Base-by-base conservation (phyloP, 2,888 invertebrate species). In the Phortica magna region DNA sequence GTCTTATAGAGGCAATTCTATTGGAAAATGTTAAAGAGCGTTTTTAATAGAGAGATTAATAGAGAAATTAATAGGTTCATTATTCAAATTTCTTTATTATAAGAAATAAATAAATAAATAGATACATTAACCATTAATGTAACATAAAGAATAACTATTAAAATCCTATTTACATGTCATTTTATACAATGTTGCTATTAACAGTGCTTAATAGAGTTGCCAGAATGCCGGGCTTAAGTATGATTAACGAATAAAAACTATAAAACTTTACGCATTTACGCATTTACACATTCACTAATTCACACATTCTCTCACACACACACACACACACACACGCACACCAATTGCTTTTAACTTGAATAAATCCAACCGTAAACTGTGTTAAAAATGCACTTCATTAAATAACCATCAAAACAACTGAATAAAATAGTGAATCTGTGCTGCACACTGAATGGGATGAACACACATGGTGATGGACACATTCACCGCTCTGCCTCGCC, bases 351-450 rank as follows among this genome's bases (percentile, higher is more conserved):
- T 31, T 39, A 31, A 65, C n/a, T 39, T 39, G 14, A 39, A 41
- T 65, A 65, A 65, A 65, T 65, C 65, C 65, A 65, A 39, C 41
- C n/a, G 19, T 14, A 12, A 65, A 43, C 77, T 80, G 79, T 78
- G 79, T 75, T 77, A 65, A 81, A 87, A 88, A 78, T 83, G 82
- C 88, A 88, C 83, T 86, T 88, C 85, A 86, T 86, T 86, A 88
- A 85, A 86, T 81, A 83, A 79, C 81, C 88, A 88, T 86, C 85
- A 82, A 81, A 84, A 83, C 84, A 88, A 87, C 87, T 88, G 88
- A 88, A 86, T 88, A 84, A 88, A 87, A 86, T 82, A 81, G 85
- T 85, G 80, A 82, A 85, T 85, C 85, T 78, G 75, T 73, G 68
- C 64, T 64, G 80, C 17, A 42, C 57, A 43, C 9, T 53, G 70